A percentile compares a stretch with the other conserved stretches of the same genome.
These are phyloP conservation scores for Odontomachus brunneus DNA, from an alignment of 1,140 invertebrate genomes.

Conservation along the genomic window DNA sequence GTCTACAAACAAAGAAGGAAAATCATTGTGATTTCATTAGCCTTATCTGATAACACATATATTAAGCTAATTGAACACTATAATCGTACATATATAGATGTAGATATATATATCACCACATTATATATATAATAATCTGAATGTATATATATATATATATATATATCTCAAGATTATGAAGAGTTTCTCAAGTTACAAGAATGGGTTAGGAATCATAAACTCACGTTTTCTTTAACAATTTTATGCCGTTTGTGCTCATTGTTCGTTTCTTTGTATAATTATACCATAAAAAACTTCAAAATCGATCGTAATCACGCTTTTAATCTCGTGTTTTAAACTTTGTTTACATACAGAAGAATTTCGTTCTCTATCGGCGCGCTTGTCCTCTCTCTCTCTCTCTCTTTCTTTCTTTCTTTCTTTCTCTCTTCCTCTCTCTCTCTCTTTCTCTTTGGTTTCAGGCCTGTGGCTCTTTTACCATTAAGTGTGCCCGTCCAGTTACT, in stretches of 20 bases:
- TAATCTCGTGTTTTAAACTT: constrained; percentile 26
- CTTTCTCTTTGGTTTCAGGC: no score
- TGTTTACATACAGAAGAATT: constrained; percentile 57
- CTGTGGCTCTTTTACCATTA: no score
- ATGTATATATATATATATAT: background rate
- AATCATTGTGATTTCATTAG: background rate
- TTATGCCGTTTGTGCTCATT: constrained; percentile 76
- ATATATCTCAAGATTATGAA: background rate
- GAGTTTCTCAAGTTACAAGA: background rate
- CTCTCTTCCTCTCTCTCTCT: no score
- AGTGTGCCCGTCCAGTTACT: no score
- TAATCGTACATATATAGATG: background rate
- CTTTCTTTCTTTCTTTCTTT: no score
- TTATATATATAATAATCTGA: background rate
- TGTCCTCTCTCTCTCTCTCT: no score
- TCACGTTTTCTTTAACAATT: constrained; percentile 78
- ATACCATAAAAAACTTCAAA: constrained; percentile 21
- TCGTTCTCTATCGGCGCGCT: background rate
- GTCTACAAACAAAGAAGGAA: constrained; percentile 67
- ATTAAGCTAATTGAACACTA: background rate
- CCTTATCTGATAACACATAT: background rate
- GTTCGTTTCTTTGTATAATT: constrained; percentile 22
- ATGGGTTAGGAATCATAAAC: constrained; percentile 48
- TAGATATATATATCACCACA: background rate
- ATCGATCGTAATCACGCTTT: background rate